phyloP scores from a whole-genome alignment of 2,797 vertebrate species.

The Coregonus ussuriensis region DNA sequence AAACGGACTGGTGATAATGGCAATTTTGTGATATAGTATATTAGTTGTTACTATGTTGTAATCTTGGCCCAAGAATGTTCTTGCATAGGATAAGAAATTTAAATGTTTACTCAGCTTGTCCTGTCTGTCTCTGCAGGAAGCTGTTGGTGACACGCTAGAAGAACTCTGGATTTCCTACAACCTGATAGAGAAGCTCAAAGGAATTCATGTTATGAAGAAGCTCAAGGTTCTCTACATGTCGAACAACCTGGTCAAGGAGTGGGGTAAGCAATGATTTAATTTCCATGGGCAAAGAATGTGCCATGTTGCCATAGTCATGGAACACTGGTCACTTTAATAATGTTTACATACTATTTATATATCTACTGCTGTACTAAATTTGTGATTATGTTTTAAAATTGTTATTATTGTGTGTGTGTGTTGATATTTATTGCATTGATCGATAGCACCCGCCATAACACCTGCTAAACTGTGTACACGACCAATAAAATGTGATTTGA shows the following conservation, averaged over 20 bases:
- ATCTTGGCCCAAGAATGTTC: neutral
- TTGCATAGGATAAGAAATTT: neutral
- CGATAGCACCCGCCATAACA: too few relatives aligned
- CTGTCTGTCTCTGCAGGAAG: conserved; percentile 78
- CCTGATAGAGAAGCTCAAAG: conserved; percentile 93
- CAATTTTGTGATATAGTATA: neutral
- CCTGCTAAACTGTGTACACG: too few relatives aligned
- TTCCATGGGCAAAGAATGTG: neutral
- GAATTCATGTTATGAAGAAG: conserved; percentile 90
- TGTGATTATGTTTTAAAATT: too few relatives aligned
- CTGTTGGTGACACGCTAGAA: conserved; percentile 89
- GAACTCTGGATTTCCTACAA: conserved; percentile 99
- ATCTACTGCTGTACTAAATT: too few relatives aligned
- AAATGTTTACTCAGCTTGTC: neutral
- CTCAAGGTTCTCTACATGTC: conserved; percentile 95
- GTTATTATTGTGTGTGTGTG: too few relatives aligned
- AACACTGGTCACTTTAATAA: too few relatives aligned
- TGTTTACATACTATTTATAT: too few relatives aligned
- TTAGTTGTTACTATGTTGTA: neutral
- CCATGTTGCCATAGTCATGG: neutral
- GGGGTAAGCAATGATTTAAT: conserved; percentile 80
- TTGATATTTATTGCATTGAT: too few relatives aligned
- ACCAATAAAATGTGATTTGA: too few relatives aligned
- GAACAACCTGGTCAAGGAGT: conserved; percentile 97
- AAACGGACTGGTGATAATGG: conserved; percentile 85